A percentile compares a stretch with the other conserved stretches of the same genome.
Conservation (phyloP, 2,113 vertebrate genomes). For the Pedetes capensis region DNA sequence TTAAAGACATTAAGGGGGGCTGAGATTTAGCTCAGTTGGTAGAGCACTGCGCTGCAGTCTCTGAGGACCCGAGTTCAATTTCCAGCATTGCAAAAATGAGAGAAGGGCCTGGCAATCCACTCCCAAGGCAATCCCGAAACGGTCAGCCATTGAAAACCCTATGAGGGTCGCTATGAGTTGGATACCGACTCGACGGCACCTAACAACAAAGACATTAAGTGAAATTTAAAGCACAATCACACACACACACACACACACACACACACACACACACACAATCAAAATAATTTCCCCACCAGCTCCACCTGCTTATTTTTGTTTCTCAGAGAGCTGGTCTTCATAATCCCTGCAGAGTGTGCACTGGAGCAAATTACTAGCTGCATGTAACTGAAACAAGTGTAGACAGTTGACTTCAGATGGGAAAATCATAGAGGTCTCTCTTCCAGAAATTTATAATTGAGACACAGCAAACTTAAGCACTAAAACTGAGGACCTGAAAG, state of each 20-base stretch:
- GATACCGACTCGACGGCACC: no score
- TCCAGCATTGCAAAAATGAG: no score
- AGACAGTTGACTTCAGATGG: background rate
- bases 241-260: background rate
- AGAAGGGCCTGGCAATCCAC: no score
- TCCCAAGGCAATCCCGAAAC: no score
- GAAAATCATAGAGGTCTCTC: background rate
- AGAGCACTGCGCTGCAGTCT: no score
- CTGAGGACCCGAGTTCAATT: no score
- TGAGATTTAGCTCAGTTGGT: no score
- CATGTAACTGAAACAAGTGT: background rate
- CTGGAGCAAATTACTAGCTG: background rate
- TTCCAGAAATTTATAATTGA: background rate
- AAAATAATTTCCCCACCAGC: background rate
- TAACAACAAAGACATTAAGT: no score
- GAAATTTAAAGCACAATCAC: no score
- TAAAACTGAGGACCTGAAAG: background rate
- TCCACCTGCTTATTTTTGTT: background rate
- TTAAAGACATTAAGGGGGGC: no score
- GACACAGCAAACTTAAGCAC: background rate
- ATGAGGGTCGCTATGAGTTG: no score
- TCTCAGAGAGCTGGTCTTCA: background rate
- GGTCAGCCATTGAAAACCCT: no score
- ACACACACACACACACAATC: background rate
- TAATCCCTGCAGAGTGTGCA: background rate